Conservation (phyloP, 1,140 invertebrate species). For the Neoseiulus cucumeris region DNA sequence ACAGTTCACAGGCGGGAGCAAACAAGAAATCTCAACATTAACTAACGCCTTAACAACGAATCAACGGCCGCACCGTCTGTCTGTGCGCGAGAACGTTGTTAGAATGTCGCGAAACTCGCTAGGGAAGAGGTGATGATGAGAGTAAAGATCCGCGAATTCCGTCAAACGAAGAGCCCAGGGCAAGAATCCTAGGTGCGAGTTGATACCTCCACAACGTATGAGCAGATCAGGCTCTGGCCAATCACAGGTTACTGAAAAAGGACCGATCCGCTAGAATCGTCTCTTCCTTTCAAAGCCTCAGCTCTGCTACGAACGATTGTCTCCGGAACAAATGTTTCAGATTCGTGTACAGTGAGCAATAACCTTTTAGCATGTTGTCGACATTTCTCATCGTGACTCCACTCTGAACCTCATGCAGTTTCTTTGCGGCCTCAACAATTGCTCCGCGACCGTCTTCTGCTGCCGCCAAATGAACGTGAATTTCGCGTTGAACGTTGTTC, state of each 20-base stretch:
- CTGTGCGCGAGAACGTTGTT: not conserved
- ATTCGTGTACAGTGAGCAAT: not conserved
- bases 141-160: slow-evolving; percentile 8
- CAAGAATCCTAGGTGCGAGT: slow-evolving; percentile 1
- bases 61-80: not conserved
- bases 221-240: slow-evolving; percentile 7
- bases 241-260: not conserved
- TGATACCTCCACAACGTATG: not conserved
- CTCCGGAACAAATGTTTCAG: not conserved
- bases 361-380: not conserved
- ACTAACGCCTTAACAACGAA: too few relatives aligned
- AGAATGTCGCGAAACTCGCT: not conserved
- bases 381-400: not conserved
- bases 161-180: not conserved
- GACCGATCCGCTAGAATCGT: not conserved
- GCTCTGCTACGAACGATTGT: not conserved
- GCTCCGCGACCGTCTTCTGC: not conserved
- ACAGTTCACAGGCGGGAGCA: too few relatives aligned
- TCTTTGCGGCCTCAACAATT: not conserved
- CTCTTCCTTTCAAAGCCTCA: not conserved
- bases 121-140: not conserved
- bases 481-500: not conserved
- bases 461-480: not conserved
- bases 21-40: too few relatives aligned
- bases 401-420: not conserved